Evolutionary conservation across 2,113 vertebrate genomes (phyloP), one percentile per base, ranked within the genome.

Genomic region (Ictidomys tridecemlineatus): DNA sequence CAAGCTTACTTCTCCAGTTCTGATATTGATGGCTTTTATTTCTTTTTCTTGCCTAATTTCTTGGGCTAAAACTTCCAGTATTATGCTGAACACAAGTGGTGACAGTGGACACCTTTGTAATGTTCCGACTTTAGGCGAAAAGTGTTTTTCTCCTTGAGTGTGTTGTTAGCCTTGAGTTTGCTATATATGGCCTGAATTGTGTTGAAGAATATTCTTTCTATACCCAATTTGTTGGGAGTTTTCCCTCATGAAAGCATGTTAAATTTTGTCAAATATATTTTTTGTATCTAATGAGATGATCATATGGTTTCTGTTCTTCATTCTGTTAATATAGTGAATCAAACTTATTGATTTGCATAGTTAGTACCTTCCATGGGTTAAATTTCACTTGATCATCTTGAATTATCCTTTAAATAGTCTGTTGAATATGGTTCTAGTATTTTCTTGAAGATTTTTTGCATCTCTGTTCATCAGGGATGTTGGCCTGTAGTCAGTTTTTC

Each of bases 91-190:
- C 34, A 24, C 12, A n/a, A 51, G 42, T 30, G 45, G 32, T n/a
- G 4, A 26, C 5, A 12, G 3, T n/a, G 5, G 18, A 1, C 34
- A 48, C 4, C 11, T 20, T 51, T 16, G 18, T 24, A 2, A 85
- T 45, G 34, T 48, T 69, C 10, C 48, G 61, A 63, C 20, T 17
- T 63, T 20, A 83, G 26, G 32, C 1, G 2, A 69, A 1, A 69
- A 0, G 4, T 34, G 18, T n/a, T 69, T 51, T 85, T 51, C 3
- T 45, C 20, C 8, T 2, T 22, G 39, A 67, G 5, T 48, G 20
- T 34, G 30, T 48, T 69, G 67, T 69, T 69, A 69, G 14, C 67
- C 32, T 5, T 69, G 67, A 69, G 67, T 14, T 34, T 34, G 32
- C 14, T 12, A 69, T 32, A 69, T 34, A n/a, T 69, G 14, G 67